These are phyloP conservation scores for Heliocidaris tuberculata DNA, from an alignment of 35 echinoderm and acorn worm species.

Conservation along the genomic window DNA sequence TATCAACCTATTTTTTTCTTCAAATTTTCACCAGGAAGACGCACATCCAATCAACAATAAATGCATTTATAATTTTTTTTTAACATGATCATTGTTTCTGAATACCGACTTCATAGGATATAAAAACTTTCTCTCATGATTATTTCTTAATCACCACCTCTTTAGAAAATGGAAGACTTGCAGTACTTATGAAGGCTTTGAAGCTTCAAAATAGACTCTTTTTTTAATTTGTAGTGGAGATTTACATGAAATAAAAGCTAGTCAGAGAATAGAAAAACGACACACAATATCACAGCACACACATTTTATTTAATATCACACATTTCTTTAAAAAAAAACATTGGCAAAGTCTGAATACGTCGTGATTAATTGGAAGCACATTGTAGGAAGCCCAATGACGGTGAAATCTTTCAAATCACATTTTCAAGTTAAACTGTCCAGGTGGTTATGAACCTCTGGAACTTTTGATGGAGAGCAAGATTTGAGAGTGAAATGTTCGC, in stretches of 20 bases:
- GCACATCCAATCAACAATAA: background rate
- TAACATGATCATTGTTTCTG: background rate
- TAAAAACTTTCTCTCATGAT: background rate
- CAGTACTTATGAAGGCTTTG: background rate
- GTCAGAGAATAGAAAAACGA: background rate
- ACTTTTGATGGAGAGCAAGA: no score
- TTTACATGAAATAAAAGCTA: background rate
- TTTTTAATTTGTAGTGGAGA: background rate
- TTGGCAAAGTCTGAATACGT: background rate
- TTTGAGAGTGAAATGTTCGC: no score
- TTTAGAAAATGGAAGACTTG: background rate
- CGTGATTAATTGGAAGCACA: background rate
- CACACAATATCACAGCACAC: background rate
- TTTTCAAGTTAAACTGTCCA: no score
- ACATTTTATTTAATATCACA: background rate
- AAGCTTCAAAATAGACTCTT: background rate
- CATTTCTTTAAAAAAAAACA: background rate
- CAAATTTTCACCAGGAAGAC: background rate
- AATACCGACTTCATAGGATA: background rate
- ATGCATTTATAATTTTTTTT: background rate
- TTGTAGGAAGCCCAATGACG: background rate
- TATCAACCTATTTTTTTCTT: background rate
- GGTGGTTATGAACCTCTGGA: no score
- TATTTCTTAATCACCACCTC: background rate
- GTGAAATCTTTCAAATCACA: background rate